phyloP scores from a whole-genome alignment of 2,888 invertebrate genomes.

The Zele albiditarsus region DNA sequence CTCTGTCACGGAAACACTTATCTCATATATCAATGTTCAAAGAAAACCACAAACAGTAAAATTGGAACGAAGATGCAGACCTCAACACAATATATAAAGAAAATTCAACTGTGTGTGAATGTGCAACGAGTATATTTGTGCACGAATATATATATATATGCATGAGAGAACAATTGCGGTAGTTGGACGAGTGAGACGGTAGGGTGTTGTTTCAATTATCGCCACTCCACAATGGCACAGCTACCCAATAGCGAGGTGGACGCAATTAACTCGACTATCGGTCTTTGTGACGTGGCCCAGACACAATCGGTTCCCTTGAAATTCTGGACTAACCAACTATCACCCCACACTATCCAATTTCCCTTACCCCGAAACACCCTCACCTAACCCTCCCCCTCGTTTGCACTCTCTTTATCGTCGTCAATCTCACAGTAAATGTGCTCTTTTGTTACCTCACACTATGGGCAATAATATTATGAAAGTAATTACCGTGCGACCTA shows the following conservation, averaged over 20 bases:
- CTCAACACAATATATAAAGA: background rate
- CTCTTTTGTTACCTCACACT: conserved; percentile 2
- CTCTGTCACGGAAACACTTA: too few relatives aligned
- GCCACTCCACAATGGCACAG: conserved; percentile 55
- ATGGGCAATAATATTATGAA: conserved; percentile 9
- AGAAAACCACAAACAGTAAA: background rate
- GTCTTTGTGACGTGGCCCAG: conserved; percentile 54
- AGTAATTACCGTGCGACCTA: conserved; percentile 15
- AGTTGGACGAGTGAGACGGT: conserved; percentile 2
- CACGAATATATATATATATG: conserved; percentile 24
- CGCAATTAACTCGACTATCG: conserved; percentile 61
- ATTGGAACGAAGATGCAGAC: background rate
- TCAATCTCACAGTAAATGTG: conserved; percentile 3
- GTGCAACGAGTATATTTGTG: background rate
- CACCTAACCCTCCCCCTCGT: background rate
- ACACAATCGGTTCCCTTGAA: conserved; percentile 59
- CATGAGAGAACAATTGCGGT: conserved; percentile 12
- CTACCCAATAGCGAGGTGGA: conserved; percentile 56
- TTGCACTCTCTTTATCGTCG: conserved; percentile 3
- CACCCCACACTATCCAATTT: background rate
- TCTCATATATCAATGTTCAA: background rate
- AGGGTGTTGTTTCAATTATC: conserved; percentile 60
- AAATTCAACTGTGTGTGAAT: background rate
- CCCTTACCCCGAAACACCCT: background rate
- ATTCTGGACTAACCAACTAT: conserved; percentile 48